Base-by-base conservation (phyloP, 1,140 invertebrate species). In the Mamestra configurata region DNA sequence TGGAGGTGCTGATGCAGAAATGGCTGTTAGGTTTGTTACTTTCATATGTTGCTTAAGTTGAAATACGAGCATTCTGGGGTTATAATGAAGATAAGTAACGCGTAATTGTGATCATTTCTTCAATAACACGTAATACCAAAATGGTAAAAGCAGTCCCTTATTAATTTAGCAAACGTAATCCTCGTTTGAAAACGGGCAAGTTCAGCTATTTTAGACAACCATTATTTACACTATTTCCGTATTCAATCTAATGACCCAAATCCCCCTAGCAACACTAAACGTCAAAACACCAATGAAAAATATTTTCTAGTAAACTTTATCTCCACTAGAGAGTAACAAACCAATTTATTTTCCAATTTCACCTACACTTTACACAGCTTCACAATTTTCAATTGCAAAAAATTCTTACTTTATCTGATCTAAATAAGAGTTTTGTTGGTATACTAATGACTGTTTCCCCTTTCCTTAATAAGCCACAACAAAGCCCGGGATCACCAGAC, bases 401-500 rank as follows among this genome's bases (percentile, higher is more conserved):
- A 71, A 73, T 10, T 72, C 46, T 15, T 15, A 37, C 49, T 73
- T 59, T 37, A 55, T 73, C 35, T 31, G 13, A 13, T 49, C 5
- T 15, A 40, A 57, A 24, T 35, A 57, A 27, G 18, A 43, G 71
- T 55, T 40, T 64, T 20, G 49, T 37, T 13, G 31, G 46, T 61
- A 46, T 43, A 64, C 73, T 76, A 76, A 76, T 76, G 57, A 61
- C 22, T 76, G 27, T 76, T 64, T 61, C 22, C 57, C 24, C 57
- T 46, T 64, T 64, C 22, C 24, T 24, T 76, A 59, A 64, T 64
- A 80, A 80, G 61, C 72, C 66, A 37, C 77, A 78, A 77, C 73
- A 83, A 81, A 80, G 79, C 68, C 51, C 20, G 11, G 27, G 68
- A 18, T 78, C 68, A 81, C 43, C 43, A 49, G 51, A 77, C 79